These are phyloP conservation scores for Mesochorus sp. DNA, from an alignment of 2,888 invertebrate genomes.

Conservation along the genomic window DNA sequence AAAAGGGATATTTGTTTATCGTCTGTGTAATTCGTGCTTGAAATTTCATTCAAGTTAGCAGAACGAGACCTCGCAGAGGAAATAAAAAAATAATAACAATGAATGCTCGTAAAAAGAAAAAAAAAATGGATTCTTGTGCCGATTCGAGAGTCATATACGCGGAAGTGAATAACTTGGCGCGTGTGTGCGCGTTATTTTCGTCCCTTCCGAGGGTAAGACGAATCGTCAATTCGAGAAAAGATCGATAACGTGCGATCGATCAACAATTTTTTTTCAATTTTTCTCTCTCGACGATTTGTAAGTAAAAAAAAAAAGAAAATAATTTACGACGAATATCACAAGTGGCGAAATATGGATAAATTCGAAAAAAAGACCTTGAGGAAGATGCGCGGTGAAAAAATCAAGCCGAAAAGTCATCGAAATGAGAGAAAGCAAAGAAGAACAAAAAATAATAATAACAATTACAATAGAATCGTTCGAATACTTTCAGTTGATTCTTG, in stretches of 20 bases:
- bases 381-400: too few relatives aligned
- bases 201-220: too few relatives aligned
- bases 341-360: conserved; percentile 39
- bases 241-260: too few relatives aligned
- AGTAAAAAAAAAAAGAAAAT: not conserved
- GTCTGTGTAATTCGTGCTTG: not conserved
- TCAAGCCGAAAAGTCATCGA: not conserved
- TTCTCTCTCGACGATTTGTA: not conserved
- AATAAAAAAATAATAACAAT: too few relatives aligned
- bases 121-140: too few relatives aligned
- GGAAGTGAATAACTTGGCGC: too few relatives aligned
- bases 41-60: not conserved
- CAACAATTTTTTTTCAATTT: not conserved
- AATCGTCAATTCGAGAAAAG: too few relatives aligned
- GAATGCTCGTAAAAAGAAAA: too few relatives aligned
- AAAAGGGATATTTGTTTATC: conserved; percentile 65
- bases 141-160: too few relatives aligned
- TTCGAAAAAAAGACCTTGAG: too few relatives aligned
- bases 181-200: too few relatives aligned
- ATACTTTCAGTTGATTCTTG: not conserved
- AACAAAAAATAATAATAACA: not conserved
- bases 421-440: not conserved
- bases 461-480: not conserved
- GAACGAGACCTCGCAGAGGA: too few relatives aligned
- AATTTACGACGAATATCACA: conserved; percentile 52